These are phyloP conservation scores for Masnerella sp. DNA, from an alignment of 2,888 invertebrate species.

Conservation along the genomic window DNA sequence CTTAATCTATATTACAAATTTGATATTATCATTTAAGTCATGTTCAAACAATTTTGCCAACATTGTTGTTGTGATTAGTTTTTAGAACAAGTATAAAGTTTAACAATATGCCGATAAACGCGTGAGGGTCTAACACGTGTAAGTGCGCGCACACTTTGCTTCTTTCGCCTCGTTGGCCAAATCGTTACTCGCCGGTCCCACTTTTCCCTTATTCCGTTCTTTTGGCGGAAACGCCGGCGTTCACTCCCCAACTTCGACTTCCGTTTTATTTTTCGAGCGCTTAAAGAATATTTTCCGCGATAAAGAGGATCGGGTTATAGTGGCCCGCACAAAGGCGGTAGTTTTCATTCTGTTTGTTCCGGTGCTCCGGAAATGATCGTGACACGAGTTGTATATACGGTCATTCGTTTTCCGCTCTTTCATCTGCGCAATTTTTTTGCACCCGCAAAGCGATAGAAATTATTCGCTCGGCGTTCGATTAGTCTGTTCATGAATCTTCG, in stretches of 20 bases:
- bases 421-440: slow-evolving; percentile 44
- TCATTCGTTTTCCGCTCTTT: slow-evolving; percentile 57
- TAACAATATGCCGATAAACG: slow-evolving; percentile 2
- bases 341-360: slow-evolving; percentile 62
- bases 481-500: slow-evolving; percentile 41
- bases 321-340: slow-evolving; percentile 53
- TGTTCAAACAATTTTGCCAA: too few relatives aligned
- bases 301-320: slow-evolving; percentile 60
- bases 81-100: slow-evolving; percentile 15
- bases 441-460: slow-evolving; percentile 48
- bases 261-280: slow-evolving; percentile 60
- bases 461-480: slow-evolving; percentile 40
- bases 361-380: slow-evolving; percentile 58
- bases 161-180: slow-evolving; percentile 53
- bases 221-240: slow-evolving; percentile 39
- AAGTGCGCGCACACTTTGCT: slow-evolving; percentile 47
- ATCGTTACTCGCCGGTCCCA: slow-evolving; percentile 43
- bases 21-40: too few relatives aligned
- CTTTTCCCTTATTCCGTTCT: slow-evolving; percentile 29
- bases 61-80: slow-evolving; percentile 3
- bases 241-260: slow-evolving; percentile 56
- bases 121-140: slow-evolving; percentile 16
- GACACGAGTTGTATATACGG: slow-evolving; percentile 57
- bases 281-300: slow-evolving; percentile 62
- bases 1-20: too few relatives aligned